These are phyloP conservation scores for Palythoa grandiflora DNA, from an alignment of 92 coral and sea anemone genomes.

Conservation along the genomic window DNA sequence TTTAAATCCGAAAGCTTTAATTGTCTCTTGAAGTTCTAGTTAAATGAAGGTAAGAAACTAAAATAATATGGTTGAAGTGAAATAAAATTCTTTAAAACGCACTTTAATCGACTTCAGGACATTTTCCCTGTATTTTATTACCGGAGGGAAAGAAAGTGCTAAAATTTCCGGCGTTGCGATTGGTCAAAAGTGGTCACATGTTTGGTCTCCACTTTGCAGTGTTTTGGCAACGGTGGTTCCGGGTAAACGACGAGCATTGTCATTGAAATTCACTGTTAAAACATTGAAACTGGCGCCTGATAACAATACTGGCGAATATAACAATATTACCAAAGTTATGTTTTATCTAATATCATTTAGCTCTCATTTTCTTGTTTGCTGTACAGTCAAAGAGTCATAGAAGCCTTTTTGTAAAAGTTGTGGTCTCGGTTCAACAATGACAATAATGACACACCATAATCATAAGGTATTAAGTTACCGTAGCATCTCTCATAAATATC, in stretches of 20 bases:
- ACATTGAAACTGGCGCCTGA: not conserved
- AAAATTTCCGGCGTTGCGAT: not conserved
- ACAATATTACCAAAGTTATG: no score
- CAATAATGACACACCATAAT: no score
- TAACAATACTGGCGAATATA: not conserved
- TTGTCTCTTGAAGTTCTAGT: not conserved
- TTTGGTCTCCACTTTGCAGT: not conserved
- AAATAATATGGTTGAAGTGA: not conserved
- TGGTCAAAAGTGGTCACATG: constrained; percentile 36
- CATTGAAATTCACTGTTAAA: not conserved
- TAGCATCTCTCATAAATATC: no score
- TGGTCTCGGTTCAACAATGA: no score
- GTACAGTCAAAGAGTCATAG: no score
- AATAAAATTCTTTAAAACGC: not conserved
- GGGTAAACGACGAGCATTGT: not conserved
- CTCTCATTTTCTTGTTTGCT: no score
- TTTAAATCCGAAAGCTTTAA: not conserved
- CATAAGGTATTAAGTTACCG: no score
- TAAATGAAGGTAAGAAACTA: not conserved
- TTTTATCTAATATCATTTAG: no score
- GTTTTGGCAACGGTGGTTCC: constrained; percentile 4
- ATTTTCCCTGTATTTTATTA: not conserved
- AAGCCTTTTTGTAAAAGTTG: no score
- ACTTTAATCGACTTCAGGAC: constrained; percentile 21
- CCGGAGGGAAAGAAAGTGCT: not conserved